A percentile compares a stretch with the other conserved stretches of the same genome.
Conservation (phyloP, 1,140 invertebrate species). For the Magallana ariakensis region DNA sequence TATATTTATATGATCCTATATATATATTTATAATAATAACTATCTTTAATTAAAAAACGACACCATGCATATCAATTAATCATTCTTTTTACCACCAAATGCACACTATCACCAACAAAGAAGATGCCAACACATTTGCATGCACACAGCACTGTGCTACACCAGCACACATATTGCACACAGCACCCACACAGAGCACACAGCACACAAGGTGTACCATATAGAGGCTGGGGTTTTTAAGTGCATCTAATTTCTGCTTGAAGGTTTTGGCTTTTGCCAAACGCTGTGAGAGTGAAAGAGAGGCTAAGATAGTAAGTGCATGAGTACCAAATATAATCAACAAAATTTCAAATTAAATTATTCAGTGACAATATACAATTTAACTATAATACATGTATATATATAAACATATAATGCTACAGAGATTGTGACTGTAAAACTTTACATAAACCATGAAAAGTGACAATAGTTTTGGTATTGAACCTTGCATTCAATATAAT, state of each 20-base stretch:
- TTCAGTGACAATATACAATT: background rate
- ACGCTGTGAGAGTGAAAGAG: constrained; percentile 49
- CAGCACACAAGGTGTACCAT: constrained; percentile 54
- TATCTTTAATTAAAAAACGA: no score
- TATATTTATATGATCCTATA: no score
- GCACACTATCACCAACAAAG: no score
- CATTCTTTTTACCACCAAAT: no score
- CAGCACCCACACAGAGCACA: constrained; percentile 21
- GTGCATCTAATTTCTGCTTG: constrained; percentile 58
- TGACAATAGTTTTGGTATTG: no score
- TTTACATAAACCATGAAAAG: no score
- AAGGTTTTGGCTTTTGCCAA: constrained; percentile 59
- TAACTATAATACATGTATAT: background rate
- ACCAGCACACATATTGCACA: background rate
- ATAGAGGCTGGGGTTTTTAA: constrained; percentile 59
- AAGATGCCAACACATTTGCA: background rate
- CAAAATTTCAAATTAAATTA: no score
- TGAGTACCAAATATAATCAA: background rate
- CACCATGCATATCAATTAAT: no score
- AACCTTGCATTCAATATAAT: no score
- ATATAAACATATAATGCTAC: background rate
- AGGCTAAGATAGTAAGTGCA: background rate
- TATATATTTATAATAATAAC: no score
- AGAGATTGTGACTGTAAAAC: no score
- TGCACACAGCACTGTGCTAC: background rate